These are phyloP conservation scores for Hirtodrosophila trivittata DNA, from an alignment of 2,888 invertebrate genomes.

Conservation along the genomic window DNA sequence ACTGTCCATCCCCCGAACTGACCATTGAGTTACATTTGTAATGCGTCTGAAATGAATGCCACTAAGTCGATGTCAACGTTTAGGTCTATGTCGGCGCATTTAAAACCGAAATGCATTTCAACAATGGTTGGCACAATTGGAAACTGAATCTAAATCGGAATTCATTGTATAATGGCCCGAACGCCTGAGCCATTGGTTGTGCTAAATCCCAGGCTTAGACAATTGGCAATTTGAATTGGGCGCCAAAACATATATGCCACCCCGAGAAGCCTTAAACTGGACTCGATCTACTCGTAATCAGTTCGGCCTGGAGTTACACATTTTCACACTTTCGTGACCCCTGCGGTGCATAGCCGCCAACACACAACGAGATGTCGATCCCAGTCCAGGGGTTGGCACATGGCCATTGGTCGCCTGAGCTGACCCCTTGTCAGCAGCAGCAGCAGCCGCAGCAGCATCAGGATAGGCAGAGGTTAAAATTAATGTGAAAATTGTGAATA, in stretches of 20 bases:
- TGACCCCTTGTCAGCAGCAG: constrained; percentile 73
- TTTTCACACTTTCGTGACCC: constrained; percentile 79
- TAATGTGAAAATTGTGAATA: constrained; percentile 77
- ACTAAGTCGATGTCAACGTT: constrained; percentile 52
- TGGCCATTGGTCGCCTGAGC: constrained; percentile 55
- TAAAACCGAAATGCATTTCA: constrained; percentile 54
- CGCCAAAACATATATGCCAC: constrained; percentile 54
- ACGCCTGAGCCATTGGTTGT: constrained; percentile 14
- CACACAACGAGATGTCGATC: constrained; percentile 20
- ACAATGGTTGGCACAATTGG: constrained; percentile 55
- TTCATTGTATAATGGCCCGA: constrained; percentile 25
- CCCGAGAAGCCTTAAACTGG: constrained; percentile 34
- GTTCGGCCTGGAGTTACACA: constrained; percentile 47
- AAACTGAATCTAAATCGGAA: constrained; percentile 37
- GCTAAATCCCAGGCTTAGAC: constrained; percentile 73
- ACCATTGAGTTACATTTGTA: constrained; percentile 62
- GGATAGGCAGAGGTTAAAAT: constrained; percentile 68
- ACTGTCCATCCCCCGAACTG: constrained; percentile 15
- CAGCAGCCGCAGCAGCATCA: constrained; percentile 8
- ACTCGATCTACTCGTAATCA: constrained; percentile 47
- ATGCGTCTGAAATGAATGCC: constrained; percentile 61
- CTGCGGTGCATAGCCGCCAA: constrained; percentile 66
- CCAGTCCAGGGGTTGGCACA: constrained; percentile 49
- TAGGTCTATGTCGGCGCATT: constrained; percentile 22
- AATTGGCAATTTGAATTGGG: constrained; percentile 67